Base-by-base conservation (phyloP, 2,113 vertebrate species). In the Odobenus rosmarus region DNA sequence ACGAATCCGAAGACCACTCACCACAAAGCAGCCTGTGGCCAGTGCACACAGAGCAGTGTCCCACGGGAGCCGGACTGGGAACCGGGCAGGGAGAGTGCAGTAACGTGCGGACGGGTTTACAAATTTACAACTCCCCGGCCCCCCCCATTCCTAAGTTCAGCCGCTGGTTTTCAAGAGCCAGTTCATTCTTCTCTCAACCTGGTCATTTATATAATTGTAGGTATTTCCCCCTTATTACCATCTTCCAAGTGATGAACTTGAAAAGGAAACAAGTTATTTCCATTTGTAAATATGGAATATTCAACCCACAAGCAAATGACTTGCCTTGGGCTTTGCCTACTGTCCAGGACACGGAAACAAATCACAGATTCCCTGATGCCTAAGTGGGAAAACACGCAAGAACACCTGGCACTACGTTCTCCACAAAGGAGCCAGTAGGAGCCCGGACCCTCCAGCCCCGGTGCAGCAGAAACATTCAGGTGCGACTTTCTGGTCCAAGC, bases 11-110 rank as follows among this genome's bases (percentile, higher is more conserved):
- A 64, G 28, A 46, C 4, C 8, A 9, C 16, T 23, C 7, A 4
- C 74, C 1, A 1, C 7, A 16, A 7, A 15, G 74, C 14, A 49
- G 42, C 62, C 6, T 0, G 13, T 6, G 72, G 72, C 24, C 12
- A 1, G 31, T 3, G 62, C 6, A 1, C 24, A 1, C 74, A 18
- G 26, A 18, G 31, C 1, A 0, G 28, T 2, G 7, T 3, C 46
- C 7, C 7, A 23, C 0, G 33, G 1, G 5, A 36, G 62, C 36
- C 8, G 2, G 13, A 49, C 49, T 71, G 33, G 53, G 42, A 3
- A 64, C 24, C 2, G 39, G 31, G 23, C 57, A 39, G 46, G 5
- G 3, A 0, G 9, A 53, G 21, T 7, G 28, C n/a, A 5, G 2
- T 0, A 19, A 5, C 0, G 18, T 5, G 49, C 28, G 76, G 16